Conservation (phyloP, 2,888 invertebrate genomes). For the Pecten maximus region DNA sequence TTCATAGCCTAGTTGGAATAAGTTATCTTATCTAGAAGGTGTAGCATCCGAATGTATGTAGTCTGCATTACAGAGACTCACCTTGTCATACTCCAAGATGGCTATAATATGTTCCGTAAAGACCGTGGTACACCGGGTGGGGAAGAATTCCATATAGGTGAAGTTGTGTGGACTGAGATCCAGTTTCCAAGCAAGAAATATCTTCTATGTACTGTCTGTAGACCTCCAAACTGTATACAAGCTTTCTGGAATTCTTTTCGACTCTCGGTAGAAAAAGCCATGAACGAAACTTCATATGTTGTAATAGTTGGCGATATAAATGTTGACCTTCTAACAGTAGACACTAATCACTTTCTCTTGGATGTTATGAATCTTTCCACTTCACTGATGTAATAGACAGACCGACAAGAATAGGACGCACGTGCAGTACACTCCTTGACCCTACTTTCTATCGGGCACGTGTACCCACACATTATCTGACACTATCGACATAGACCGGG, state of each 20-base stretch:
- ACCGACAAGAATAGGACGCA: too few relatives aligned
- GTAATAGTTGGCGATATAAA: neutral
- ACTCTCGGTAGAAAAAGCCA: neutral
- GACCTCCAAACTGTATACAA: neutral
- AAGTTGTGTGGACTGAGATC: neutral
- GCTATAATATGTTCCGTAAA: neutral
- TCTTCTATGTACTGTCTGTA: neutral
- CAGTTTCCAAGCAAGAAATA: neutral
- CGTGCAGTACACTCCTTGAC: too few relatives aligned
- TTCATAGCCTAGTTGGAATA: too few relatives aligned
- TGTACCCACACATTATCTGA: neutral
- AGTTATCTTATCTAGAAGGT: neutral
- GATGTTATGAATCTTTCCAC: too few relatives aligned
- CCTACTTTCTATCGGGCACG: neutral
- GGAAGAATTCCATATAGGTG: neutral
- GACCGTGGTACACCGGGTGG: neutral
- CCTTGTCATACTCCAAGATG: neutral
- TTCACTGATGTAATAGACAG: neutral
- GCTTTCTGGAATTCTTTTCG: neutral
- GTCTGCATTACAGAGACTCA: neutral
- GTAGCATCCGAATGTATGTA: neutral
- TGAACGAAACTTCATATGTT: neutral
- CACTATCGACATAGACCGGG: neutral
- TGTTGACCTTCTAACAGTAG: neutral
- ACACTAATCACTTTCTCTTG: too few relatives aligned